Base-by-base conservation (phyloP, 2,888 invertebrate species). In the Hirtodrosophila confusa region DNA sequence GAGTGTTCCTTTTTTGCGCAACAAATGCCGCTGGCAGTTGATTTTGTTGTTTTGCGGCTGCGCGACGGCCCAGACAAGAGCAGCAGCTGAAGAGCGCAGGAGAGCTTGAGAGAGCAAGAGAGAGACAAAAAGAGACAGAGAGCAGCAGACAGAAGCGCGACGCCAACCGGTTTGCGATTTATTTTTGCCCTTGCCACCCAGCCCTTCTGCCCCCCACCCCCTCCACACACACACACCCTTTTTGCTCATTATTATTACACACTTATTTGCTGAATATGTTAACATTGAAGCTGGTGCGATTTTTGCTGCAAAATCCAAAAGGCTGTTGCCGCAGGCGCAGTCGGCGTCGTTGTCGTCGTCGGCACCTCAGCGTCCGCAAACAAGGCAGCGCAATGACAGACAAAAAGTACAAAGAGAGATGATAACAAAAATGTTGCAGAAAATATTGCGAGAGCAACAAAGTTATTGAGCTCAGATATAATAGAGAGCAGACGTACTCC, bases 141-240 rank as follows among this genome's bases (percentile, higher is more conserved):
- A 17, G 17, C 62, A 54, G 37, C 57, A 58, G 77, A 66, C 72
- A 60, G 57, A 4, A 27, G 6, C 27, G 31, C 31, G 7, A 58
- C 48, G 27, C 40, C 8, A 87, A 83, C 82, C 82, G 82, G 82
- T 83, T 77, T 66, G 70, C 76, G 83, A 86, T 88, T 88, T 88
- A 75, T 88, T 86, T 86, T 70, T 87, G 72, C 75, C 69, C 67
- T 84, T 79, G 65, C 63, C 49, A 27, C 39, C 67, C 49, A 23
- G 44, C 43, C 44, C 37, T 44, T 23, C 44, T 40, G 23, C n/a
- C 33, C 35, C 9, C 33, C 12, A 10, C 33, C 11, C 31, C 45
- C 9, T 9, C 29, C 27, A n/a, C n/a, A n/a, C 37, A 31, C 40
- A 39, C 48, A 17, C 40, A 43, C 62, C 67, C 82, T 61, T 69